These are phyloP conservation scores for Drosophila mojavensis DNA, from an alignment of 1,140 invertebrate genomes.

Conservation along the genomic window DNA sequence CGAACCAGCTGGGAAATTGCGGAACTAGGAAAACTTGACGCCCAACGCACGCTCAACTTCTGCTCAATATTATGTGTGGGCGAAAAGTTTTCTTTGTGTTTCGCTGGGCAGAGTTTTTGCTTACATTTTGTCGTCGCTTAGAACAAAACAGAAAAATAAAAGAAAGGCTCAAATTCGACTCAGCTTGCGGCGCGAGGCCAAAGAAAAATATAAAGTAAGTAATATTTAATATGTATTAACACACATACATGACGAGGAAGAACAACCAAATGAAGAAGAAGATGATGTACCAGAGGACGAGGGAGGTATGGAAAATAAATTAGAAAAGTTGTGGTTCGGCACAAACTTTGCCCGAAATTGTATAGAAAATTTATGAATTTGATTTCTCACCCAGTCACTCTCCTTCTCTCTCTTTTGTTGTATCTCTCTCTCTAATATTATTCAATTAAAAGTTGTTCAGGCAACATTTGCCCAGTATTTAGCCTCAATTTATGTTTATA, in stretches of 20 bases:
- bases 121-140: conserved; percentile 44
- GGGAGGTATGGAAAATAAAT: conserved; percentile 71
- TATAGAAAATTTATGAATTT: conserved; percentile 77
- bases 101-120: conserved; percentile 23
- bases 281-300: background rate
- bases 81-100: conserved; percentile 41
- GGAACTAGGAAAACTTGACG: conserved; percentile 23
- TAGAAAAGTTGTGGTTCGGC: conserved; percentile 69
- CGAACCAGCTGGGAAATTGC: conserved; percentile 43
- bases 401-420: background rate
- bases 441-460: conserved; percentile 73
- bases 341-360: conserved; percentile 49
- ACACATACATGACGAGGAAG: conserved; percentile 20
- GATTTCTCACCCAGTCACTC: background rate
- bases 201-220: conserved; percentile 77
- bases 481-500: conserved; percentile 30
- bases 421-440: conserved; percentile 5
- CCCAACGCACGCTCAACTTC: background rate
- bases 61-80: background rate
- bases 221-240: conserved; percentile 77
- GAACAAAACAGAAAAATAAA: conserved; percentile 34
- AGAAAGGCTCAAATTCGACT: conserved; percentile 53
- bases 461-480: conserved; percentile 73
- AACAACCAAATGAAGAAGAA: background rate
- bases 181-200: conserved; percentile 23